A percentile compares a stretch with the other conserved stretches of the same genome.
Evolutionary conservation across 1,140 invertebrate species (phyloP).

Genomic region (Drosophila ercepeae): DNA sequence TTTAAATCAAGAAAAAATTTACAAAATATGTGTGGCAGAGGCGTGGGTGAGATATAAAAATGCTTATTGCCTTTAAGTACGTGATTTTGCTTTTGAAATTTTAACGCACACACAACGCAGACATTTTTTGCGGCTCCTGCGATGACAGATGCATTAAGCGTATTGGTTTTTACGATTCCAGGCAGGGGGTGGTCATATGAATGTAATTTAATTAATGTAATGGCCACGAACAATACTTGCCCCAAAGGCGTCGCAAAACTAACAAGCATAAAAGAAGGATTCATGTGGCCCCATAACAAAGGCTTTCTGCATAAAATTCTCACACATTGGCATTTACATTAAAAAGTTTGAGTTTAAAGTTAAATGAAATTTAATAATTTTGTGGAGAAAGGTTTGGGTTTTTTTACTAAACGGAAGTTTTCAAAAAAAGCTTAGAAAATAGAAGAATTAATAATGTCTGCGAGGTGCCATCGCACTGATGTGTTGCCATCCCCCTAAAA

Average conservation of each 20-base stretch:
- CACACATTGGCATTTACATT: slow-evolving; percentile 1
- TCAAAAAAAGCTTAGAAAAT: no score
- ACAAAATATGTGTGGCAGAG: neutral
- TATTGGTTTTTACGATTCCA: slow-evolving; percentile 77
- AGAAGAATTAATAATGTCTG: no score
- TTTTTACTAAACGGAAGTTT: no score
- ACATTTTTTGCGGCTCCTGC: slow-evolving; percentile 29
- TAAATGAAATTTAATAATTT: no score
- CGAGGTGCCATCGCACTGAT: no score
- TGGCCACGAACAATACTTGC: slow-evolving; percentile 46
- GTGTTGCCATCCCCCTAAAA: no score
- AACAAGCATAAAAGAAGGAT: slow-evolving; percentile 17
- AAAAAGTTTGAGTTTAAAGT: no score
- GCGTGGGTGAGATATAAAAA: slow-evolving; percentile 61
- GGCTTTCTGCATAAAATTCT: slow-evolving; percentile 16
- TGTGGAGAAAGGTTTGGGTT: no score
- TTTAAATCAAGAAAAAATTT: neutral
- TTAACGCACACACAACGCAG: slow-evolving; percentile 19
- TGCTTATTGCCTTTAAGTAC: slow-evolving; percentile 80
- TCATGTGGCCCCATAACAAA: slow-evolving; percentile 10
- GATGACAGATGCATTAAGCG: slow-evolving; percentile 64
- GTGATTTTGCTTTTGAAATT: slow-evolving; percentile 71
- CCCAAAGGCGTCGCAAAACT: slow-evolving; percentile 25
- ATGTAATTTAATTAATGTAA: slow-evolving; percentile 77
- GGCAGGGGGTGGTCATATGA: slow-evolving; percentile 21